Evolutionary conservation across 1,140 invertebrate genomes (phyloP).

Genomic region (Scaptomyza pallida): DNA sequence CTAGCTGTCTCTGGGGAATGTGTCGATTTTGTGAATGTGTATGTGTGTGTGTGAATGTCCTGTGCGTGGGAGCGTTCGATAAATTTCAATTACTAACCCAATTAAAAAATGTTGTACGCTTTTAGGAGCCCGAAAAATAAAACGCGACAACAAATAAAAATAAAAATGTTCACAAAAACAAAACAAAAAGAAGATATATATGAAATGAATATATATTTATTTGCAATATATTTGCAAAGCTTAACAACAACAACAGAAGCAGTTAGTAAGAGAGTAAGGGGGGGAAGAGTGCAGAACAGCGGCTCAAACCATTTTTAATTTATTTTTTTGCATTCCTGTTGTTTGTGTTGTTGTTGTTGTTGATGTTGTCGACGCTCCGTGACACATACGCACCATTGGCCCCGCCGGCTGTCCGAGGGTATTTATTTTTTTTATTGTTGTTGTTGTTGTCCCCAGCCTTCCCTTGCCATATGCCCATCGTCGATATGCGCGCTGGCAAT

Average conservation of each 20-base stretch:
- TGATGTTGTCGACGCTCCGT: conserved; percentile 21
- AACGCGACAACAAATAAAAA: conserved; percentile 46
- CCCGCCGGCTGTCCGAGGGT: conserved; percentile 33
- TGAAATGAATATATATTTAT: conserved; percentile 10
- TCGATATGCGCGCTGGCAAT: conserved; percentile 57
- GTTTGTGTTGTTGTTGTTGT: conserved; percentile 28
- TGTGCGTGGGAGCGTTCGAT: conserved; percentile 71
- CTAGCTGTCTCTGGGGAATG: neutral
- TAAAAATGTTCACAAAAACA: conserved; percentile 20
- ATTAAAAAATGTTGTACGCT: conserved; percentile 80
- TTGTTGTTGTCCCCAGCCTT: conserved; percentile 2
- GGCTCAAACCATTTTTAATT: conserved; percentile 49
- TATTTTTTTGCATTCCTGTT: conserved; percentile 49
- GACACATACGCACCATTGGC: conserved; percentile 56
- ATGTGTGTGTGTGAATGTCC: conserved; percentile 11
- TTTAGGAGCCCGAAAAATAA: conserved; percentile 75
- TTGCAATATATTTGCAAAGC: conserved; percentile 40
- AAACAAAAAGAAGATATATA: conserved; percentile 1
- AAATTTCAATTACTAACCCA: conserved; percentile 83
- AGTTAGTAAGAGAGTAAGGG: conserved; percentile 36
- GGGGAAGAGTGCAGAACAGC: conserved; percentile 16
- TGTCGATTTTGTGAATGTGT: conserved; percentile 6
- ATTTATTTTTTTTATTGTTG: conserved; percentile 7
- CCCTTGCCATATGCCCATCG: conserved; percentile 13
- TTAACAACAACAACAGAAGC: conserved; percentile 29